Percentiles rank a stretch among this genome's conserved stretches.
These are phyloP conservation scores for Amorpha juglandis DNA, from an alignment of 2,888 invertebrate genomes.

Conservation along the genomic window DNA sequence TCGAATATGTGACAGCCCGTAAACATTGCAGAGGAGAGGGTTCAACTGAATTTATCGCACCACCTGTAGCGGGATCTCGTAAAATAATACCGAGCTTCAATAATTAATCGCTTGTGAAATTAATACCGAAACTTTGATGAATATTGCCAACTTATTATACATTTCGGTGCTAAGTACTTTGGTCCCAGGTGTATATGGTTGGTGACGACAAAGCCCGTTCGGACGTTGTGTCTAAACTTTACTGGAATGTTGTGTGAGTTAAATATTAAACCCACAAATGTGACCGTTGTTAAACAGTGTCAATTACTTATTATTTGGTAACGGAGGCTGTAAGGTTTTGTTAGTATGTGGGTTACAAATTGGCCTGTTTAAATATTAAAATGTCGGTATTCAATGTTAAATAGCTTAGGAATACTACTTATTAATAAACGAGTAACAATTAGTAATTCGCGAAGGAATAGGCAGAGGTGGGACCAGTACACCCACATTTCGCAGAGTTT, in stretches of 20 bases:
- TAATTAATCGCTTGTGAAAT: slow-evolving; percentile 58
- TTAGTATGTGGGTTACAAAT: neutral
- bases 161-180: slow-evolving; percentile 14
- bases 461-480: too few species aligned
- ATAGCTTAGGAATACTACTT: too few species aligned
- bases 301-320: neutral
- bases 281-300: neutral
- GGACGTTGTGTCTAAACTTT: slow-evolving; percentile 12
- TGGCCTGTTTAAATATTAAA: neutral
- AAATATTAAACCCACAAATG: slow-evolving; percentile 8
- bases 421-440: too few species aligned
- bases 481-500: too few species aligned
- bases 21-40: slow-evolving; percentile 40
- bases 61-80: slow-evolving; percentile 51
- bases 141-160: slow-evolving; percentile 41
- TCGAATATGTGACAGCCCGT: slow-evolving; percentile 45
- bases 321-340: too few species aligned
- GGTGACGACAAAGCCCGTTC: slow-evolving; percentile 7
- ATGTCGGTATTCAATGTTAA: too few species aligned
- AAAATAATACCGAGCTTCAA: slow-evolving; percentile 48
- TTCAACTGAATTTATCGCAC: slow-evolving; percentile 50
- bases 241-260: neutral
- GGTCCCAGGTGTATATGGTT: slow-evolving; percentile 7
- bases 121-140: slow-evolving; percentile 57
- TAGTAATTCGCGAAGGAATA: too few species aligned